phyloP scores from a whole-genome alignment of 2,797 vertebrate genomes.

The Threskiornis aethiopicus region DNA sequence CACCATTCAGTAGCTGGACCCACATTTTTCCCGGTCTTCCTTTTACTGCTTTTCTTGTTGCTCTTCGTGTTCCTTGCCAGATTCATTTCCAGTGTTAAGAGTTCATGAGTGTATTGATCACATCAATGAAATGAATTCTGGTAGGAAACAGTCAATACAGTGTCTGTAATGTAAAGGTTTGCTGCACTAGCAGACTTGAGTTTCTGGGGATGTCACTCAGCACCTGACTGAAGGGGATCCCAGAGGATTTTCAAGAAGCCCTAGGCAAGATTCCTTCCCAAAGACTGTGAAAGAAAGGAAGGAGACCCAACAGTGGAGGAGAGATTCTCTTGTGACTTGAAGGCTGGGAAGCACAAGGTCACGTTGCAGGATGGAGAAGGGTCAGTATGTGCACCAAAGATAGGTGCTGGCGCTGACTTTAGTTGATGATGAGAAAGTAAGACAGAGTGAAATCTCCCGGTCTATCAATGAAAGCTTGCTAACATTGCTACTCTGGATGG shows the following conservation, averaged over 20 bases:
- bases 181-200: background rate
- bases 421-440: background rate
- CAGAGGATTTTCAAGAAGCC: background rate
- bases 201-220: background rate
- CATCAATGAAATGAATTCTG: background rate
- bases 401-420: background rate
- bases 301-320: background rate
- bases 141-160: background rate
- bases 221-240: background rate
- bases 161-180: background rate
- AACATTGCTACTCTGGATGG: background rate
- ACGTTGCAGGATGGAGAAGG: background rate
- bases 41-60: background rate
- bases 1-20: background rate
- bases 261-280: background rate
- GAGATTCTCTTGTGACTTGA: background rate
- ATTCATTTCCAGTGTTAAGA: background rate
- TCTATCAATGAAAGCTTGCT: background rate
- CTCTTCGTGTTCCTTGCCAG: background rate
- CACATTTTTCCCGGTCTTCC: background rate
- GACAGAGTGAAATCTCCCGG: background rate
- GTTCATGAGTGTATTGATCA: background rate
- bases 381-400: background rate
- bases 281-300: background rate
- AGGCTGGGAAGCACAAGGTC: background rate